Evolutionary conservation across 1,140 invertebrate genomes (phyloP).

Genomic region (Halictus rubicundus): DNA sequence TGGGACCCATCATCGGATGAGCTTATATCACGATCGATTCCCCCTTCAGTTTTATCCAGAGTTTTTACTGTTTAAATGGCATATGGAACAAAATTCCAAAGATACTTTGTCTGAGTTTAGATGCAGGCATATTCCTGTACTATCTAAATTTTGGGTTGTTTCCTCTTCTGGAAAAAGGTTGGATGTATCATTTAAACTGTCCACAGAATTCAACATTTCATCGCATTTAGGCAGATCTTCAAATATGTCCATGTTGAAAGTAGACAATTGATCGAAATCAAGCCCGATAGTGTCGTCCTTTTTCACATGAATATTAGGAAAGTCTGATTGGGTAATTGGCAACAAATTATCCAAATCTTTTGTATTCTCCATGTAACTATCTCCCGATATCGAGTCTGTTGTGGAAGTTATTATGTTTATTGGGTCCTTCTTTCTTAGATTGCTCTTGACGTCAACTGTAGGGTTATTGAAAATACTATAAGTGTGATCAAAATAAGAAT

Average conservation of each 20-base stretch:
- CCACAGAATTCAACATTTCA: conserved; percentile 41
- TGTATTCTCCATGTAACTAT: conserved; percentile 35
- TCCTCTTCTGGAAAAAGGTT: conserved; percentile 52
- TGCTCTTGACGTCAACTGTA: background rate
- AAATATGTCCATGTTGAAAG: conserved; percentile 60
- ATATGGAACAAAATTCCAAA: conserved; percentile 81
- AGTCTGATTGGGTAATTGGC: conserved; percentile 52
- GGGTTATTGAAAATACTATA: conserved; percentile 41
- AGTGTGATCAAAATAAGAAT: conserved; percentile 52
- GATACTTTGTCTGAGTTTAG: conserved; percentile 81
- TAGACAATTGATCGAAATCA: conserved; percentile 55
- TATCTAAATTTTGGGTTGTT: conserved; percentile 48
- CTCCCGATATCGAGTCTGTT: conserved; percentile 18
- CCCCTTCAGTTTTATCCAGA: conserved; percentile 48
- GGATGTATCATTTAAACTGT: conserved; percentile 51
- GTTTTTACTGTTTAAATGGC: conserved; percentile 71
- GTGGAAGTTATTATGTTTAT: conserved; percentile 37
- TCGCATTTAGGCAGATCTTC: conserved; percentile 53
- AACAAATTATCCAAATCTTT: conserved; percentile 53
- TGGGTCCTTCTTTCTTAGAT: conserved; percentile 21
- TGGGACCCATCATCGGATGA: background rate
- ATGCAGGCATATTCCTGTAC: conserved; percentile 78
- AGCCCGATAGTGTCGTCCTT: conserved; percentile 51
- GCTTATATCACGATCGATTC: conserved; percentile 28
- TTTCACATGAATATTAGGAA: conserved; percentile 39